Evolutionary conservation across 2,888 invertebrate species (phyloP).

Genomic region (Prenolepis imparis): DNA sequence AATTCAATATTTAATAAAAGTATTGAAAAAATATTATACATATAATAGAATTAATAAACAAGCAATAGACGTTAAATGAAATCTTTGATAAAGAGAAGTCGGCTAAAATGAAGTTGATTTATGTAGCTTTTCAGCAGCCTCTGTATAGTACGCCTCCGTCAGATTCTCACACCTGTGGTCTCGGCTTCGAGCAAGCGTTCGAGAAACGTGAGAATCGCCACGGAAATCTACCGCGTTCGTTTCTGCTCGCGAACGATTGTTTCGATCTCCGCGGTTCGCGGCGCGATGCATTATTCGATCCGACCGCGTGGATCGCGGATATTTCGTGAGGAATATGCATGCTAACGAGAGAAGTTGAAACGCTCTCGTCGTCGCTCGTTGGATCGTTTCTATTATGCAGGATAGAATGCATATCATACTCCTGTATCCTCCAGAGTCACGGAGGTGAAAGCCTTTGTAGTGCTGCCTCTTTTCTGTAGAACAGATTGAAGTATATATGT

Average conservation of each 20-base stretch:
- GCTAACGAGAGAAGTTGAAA: constrained; percentile 51
- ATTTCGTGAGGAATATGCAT: constrained; percentile 51
- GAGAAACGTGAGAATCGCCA: constrained; percentile 50
- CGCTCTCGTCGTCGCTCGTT: constrained; percentile 37
- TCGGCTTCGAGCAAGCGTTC: constrained; percentile 1
- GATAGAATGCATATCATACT: constrained; percentile 51
- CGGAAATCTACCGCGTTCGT: constrained; percentile 39
- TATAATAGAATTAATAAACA: neutral
- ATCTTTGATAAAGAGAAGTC: neutral
- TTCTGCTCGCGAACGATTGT: constrained; percentile 49
- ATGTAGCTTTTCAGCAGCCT: constrained; percentile 1
- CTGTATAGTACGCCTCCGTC: neutral
- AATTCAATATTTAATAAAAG: too few relatives aligned
- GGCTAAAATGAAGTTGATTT: neutral
- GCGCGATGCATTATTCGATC: constrained; percentile 37
- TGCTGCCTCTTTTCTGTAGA: neutral
- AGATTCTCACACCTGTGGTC: constrained; percentile 44
- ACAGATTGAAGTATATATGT: neutral
- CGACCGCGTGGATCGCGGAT: constrained; percentile 35
- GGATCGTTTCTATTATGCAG: constrained; percentile 49
- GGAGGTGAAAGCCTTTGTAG: constrained; percentile 51
- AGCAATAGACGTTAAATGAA: neutral
- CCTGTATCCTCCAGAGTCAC: constrained; percentile 38
- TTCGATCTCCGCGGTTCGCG: constrained; percentile 42
- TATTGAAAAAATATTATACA: neutral